Base-by-base conservation (phyloP, 23 tunicate species). In the Corella eumyota region DNA sequence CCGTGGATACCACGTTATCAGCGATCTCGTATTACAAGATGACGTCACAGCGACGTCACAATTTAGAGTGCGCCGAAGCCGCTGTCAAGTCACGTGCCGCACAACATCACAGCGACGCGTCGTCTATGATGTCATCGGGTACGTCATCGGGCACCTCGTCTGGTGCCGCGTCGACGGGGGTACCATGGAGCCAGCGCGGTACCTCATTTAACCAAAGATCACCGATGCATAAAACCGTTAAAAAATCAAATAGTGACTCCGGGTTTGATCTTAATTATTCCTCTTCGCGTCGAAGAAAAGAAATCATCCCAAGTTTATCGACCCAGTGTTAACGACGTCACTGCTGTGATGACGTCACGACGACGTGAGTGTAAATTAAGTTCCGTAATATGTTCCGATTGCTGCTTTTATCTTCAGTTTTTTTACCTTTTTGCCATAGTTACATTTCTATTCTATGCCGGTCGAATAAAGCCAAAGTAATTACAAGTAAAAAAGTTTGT, bases 111-210 rank as follows among this genome's bases (percentile, higher is more conserved):
- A 75, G 82, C 50, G 82, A 75, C 67, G 73, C 65, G 9, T 36
- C 59, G 53, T 75, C 82, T 32, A 24, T 75, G 82, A 75, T 75
- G 73, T 75, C 82, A 57, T 66, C 82, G 4, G 82, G 82, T 3
- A 52, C 68, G 52, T 62, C 68, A 40, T 62, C 71, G 25, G 52
- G 55, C 2, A 50, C 63, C 17, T 4, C 62, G 2, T 20, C 30
- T 29, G 29, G 26, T 25, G n/a, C n/a, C n/a, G n/a, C 68, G 52
- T 62, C 68, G 26, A 38, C 71, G 25, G 52, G 55, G 5, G 50
- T 62, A 2, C 9, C 62, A 1, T 20, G 44, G 19, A 31, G 26
- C 45, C 17, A 44, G 20, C 3, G 29, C 2, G 22, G 23, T 19
- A 28, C 63, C 22, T 66, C 52, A 5, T 47, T 15, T 40, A 47